Base-by-base conservation (phyloP, 1,140 invertebrate genomes). In the Cheumatopsyche charites region DNA sequence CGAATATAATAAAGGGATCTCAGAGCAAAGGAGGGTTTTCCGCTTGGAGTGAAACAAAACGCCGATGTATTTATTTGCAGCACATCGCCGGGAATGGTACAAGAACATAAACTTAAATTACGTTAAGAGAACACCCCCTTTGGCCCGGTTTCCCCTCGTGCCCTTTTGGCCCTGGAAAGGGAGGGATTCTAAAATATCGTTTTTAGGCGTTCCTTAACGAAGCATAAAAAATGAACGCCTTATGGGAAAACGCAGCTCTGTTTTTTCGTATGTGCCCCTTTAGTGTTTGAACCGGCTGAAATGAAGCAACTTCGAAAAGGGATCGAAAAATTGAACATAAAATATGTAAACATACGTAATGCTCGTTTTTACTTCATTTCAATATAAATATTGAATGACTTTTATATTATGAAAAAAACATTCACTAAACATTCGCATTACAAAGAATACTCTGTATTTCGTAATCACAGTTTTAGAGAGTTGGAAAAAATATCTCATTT, bases 21-120 rank as follows among this genome's bases (percentile, higher is more conserved):
- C n/a, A n/a, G 55, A 58, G 55, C 7, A 58, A 58, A 58, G 13
- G 15, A 25, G 7, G 21, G 55, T 58, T 58, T 58, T 21, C 47
- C 21, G 19, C 55, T 21, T 23, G 23, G 21, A 58, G 23, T 26
- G 21, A 58, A 58, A 58, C 55, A 58, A 58, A 26, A 58, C 23
- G 55, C 12, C 23, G 7, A 58, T 26, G 55, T 58, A 58, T 58
- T 58, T 58, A 58, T 58, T 58, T 58, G 55, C 2, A 58, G 23
- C 55, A 58, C 21, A 58, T 58, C 23, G 19, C 21, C 17, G 13
- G n/a, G 19, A 17, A 19, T 17, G 49, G 55, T 23, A 58, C 23
- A 58, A 17, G 21, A 25, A 58, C 55, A 58, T 58, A 58, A 58
- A 58, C 55, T 58, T 26, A 26, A 58, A 58, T 58, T 58, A 58